A percentile compares a stretch with the other conserved stretches of the same genome.
Conservation (phyloP, 2,113 vertebrate genomes). For the Neolamprologus modestus region DNA sequence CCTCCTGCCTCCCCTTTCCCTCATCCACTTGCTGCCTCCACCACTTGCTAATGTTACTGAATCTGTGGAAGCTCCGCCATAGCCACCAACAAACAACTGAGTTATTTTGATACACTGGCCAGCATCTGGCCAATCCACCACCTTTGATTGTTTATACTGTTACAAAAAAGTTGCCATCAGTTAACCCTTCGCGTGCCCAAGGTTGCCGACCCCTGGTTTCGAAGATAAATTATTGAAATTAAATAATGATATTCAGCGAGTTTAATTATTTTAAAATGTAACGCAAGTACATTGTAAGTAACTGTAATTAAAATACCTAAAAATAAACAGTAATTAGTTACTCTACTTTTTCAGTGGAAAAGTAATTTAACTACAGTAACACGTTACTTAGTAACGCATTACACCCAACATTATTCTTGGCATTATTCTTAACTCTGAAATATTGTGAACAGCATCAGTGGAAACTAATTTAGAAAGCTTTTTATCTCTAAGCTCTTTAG, state of each 20-base stretch:
- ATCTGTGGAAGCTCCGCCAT: no score
- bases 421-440: neutral
- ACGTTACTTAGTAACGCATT: neutral
- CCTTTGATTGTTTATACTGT: fast-evolving
- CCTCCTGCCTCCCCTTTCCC: no score
- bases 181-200: neutral
- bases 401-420: neutral
- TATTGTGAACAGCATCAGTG: neutral
- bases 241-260: neutral
- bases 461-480: neutral
- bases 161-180: neutral
- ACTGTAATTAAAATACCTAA: neutral
- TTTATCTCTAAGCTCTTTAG: neutral
- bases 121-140: fast-evolving
- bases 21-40: no score
- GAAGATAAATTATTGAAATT: neutral
- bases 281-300: neutral
- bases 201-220: neutral
- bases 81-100: no score
- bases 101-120: fast-evolving
- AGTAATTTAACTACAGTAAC: neutral
- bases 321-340: neutral
- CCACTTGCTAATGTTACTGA: no score
- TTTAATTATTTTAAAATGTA: neutral
- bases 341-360: neutral